phyloP scores from a whole-genome alignment of 2,113 vertebrate genomes.

The Calidris pygmaea region DNA sequence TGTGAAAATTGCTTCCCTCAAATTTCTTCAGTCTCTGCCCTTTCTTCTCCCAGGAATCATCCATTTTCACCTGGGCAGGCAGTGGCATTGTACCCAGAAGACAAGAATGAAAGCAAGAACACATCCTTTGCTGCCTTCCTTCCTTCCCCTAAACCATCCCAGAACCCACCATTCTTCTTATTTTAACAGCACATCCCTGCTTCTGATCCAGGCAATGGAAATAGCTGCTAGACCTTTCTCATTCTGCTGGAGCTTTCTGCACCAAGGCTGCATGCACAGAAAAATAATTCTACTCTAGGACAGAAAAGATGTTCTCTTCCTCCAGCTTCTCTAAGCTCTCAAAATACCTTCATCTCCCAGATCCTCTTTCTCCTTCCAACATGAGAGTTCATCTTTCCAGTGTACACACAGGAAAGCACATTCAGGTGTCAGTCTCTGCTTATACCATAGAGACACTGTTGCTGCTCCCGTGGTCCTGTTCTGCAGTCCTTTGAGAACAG shows the following conservation, averaged over 20 bases:
- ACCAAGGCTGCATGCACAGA: background rate
- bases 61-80: background rate
- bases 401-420: background rate
- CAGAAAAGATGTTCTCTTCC: background rate
- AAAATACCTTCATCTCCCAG: background rate
- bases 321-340: background rate
- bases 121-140: background rate
- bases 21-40: background rate
- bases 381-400: background rate
- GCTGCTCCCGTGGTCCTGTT: background rate
- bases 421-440: background rate
- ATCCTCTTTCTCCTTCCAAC: background rate
- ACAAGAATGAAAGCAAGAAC: background rate
- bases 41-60: background rate
- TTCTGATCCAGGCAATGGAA: background rate
- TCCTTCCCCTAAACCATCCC: background rate
- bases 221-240: background rate
- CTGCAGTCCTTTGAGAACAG: slow-evolving; percentile 17
- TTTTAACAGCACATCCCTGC: background rate
- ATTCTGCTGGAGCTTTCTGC: background rate
- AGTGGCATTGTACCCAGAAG: background rate
- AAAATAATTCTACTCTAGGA: background rate
- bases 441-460: background rate
- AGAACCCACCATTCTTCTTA: background rate
- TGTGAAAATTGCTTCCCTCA: background rate